These are phyloP conservation scores for Gadus macrocephalus DNA, from an alignment of 2,113 vertebrate genomes.

Conservation along the genomic window DNA sequence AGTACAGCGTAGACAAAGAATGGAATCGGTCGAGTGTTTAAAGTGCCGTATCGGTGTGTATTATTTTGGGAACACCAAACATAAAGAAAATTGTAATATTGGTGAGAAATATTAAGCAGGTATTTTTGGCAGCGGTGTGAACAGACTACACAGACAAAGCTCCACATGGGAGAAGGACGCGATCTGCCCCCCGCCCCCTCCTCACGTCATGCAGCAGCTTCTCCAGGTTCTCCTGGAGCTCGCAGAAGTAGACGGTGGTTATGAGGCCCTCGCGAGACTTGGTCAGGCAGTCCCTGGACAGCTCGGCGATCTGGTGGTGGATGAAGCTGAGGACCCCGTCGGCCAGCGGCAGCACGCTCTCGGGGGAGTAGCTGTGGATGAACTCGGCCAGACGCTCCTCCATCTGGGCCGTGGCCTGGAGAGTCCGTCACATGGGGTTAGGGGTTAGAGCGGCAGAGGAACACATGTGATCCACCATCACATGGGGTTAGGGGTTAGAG, in stretches of 20 bases:
- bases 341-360: slow-evolving; percentile 83
- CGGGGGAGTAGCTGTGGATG: slow-evolving; percentile 78
- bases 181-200: not conserved
- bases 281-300: slow-evolving; percentile 87
- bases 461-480: not conserved
- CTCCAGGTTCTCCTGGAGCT: slow-evolving; percentile 94
- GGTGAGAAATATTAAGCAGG: not conserved
- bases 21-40: not conserved
- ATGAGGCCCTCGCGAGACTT: slow-evolving; percentile 89
- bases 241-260: slow-evolving; percentile 89
- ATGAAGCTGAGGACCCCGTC: slow-evolving; percentile 95
- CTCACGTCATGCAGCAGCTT: slow-evolving; percentile 87
- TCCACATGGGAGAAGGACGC: too few relatives aligned
- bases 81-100: not conserved
- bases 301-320: slow-evolving; percentile 91
- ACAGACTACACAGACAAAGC: too few relatives aligned
- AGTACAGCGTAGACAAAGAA: too few relatives aligned
- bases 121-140: too few relatives aligned
- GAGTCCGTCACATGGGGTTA: slow-evolving; percentile 2
- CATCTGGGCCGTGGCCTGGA: slow-evolving; percentile 92
- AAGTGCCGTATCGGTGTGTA: not conserved
- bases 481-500: not conserved
- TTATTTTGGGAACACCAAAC: not conserved
- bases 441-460: too few relatives aligned
- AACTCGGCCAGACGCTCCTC: slow-evolving; percentile 88